Evolutionary conservation across 1,140 invertebrate species (phyloP).

Genomic region (Hormaphis cornu): DNA sequence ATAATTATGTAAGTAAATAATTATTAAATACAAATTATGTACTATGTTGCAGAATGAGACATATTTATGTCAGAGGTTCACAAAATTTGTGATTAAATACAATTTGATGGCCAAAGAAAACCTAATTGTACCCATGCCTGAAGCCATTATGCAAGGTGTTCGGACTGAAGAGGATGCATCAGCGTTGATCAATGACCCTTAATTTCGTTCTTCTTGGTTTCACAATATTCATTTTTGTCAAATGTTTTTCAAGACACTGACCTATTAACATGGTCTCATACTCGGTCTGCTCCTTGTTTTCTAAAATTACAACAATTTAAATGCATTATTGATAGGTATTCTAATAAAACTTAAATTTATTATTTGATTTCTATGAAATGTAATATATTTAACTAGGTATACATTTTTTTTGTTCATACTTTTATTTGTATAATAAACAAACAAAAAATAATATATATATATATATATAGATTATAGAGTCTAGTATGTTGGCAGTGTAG

Average conservation of each 20-base stretch:
- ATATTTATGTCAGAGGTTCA: constrained; percentile 90
- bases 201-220: background rate
- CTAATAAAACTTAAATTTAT: too few species aligned
- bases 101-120: constrained; percentile 97
- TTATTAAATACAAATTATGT: constrained; percentile 9
- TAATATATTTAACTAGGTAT: too few species aligned
- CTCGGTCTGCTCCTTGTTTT: constrained; percentile 12
- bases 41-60: constrained; percentile 65
- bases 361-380: too few species aligned
- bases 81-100: constrained; percentile 96
- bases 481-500: too few species aligned
- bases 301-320: constrained; percentile 1
- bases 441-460: too few species aligned
- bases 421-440: too few species aligned
- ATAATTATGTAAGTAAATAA: constrained; percentile 18
- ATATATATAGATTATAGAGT: too few species aligned
- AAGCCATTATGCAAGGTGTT: constrained; percentile 50
- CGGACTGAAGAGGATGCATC: constrained; percentile 5
- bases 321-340: too few species aligned
- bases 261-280: constrained; percentile 20
- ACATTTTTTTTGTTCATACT: too few species aligned
- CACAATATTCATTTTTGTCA: constrained; percentile 16
- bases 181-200: constrained; percentile 19
- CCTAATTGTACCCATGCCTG: constrained; percentile 93
- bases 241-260: constrained; percentile 8